A percentile compares a stretch with the other conserved stretches of the same genome.
Conservation (phyloP, 2,113 vertebrate genomes). For the Oncorhynchus keta region DNA sequence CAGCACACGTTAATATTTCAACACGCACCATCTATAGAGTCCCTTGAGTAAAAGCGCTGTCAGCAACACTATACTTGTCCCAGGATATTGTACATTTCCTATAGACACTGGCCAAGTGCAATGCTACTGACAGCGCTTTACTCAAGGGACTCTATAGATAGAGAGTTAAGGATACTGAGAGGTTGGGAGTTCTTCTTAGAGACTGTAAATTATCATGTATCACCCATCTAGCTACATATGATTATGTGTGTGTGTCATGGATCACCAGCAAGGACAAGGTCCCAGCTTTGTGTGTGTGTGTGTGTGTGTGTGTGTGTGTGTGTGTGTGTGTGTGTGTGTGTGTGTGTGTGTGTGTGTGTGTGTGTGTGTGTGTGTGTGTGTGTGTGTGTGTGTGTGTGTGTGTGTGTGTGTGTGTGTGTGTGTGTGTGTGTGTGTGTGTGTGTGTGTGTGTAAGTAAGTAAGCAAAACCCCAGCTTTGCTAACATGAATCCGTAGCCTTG, state of each 20-base stretch:
- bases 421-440: neutral
- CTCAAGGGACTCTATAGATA: too few species aligned
- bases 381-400: neutral
- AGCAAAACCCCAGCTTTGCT: too few species aligned
- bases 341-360: neutral
- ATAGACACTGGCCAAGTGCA: neutral
- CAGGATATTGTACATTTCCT: too few species aligned
- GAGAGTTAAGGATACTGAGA: too few species aligned
- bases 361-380: too few species aligned
- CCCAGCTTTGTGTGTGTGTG: neutral
- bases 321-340: neutral
- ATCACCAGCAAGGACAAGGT: too few species aligned
- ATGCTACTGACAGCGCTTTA: neutral
- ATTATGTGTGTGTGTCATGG: too few species aligned
- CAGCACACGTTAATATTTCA: constrained; percentile 47
- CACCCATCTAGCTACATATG: too few species aligned
- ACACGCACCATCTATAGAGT: constrained; percentile 13
- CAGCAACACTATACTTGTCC: neutral
- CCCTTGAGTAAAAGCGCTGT: neutral
- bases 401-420: neutral
- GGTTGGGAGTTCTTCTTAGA: too few species aligned
- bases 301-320: neutral
- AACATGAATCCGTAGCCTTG: too few species aligned
- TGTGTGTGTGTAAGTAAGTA: neutral
- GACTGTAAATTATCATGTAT: too few species aligned